Evolutionary conservation across 1,140 invertebrate species (phyloP), one percentile per base, ranked within the genome.

Genomic region (Limonius californicus): DNA sequence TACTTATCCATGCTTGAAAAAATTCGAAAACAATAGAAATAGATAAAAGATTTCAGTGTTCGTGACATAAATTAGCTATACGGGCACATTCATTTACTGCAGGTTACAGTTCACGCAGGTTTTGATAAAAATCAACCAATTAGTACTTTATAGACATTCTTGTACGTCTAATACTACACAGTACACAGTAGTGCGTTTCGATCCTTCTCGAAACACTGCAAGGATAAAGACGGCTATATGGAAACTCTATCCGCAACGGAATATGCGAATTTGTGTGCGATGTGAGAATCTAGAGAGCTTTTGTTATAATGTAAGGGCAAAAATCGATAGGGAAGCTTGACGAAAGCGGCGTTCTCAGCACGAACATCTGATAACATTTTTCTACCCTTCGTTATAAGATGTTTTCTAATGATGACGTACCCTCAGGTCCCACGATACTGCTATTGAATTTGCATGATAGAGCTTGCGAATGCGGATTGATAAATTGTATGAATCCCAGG

Each of bases 91-190:
- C 64, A 64, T 67, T 67, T 68, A 68, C 60, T 61, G 42, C 66
- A 69, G 69, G 67, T 71, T 71, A 67, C 67, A 71, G 69, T 71
- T 71, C 69, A 71, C 65, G 69, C 68, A 68, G 57, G 54, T 27
- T 62, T 61, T 50, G 69, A 71, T 71, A 71, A 69, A 69, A 67
- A 71, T 71, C 69, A 69, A 67, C 69, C 69, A 71, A 71, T 71
- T 71, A 71, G 69, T 67, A 66, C 65, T 71, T 71, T 71, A 69
- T 69, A 60, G 65, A 57, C 65, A 63, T 56, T 53, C 39, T 66
- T 57, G 61, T 64, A 9, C 9, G 23, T 27, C 23, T 27, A 27
- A 27, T 27, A 27, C 64, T 43, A 57, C 67, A 67, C 68, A 68
- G 68, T 65, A 69, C 65, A 56, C 58, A 56, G 42, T 59, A 14